These are phyloP conservation scores for Aurelia aurita DNA, from an alignment of 30 jellyfish, hydroid and myxozoan genomes.

Conservation along the genomic window DNA sequence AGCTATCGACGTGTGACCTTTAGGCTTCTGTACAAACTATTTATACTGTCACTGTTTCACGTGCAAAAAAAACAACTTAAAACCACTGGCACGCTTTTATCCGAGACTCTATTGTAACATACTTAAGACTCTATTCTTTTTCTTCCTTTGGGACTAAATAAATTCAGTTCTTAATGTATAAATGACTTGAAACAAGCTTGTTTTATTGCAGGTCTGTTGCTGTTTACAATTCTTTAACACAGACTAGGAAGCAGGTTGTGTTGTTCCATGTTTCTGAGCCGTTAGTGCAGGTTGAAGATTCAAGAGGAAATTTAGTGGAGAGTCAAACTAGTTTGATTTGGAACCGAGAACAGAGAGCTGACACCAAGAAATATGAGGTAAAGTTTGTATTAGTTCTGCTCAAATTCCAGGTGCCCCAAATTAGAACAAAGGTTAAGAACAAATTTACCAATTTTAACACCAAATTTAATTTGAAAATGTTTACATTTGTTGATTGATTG, in stretches of 20 bases:
- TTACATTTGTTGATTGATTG: too few species aligned
- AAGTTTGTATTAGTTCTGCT: not conserved
- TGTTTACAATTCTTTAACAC: conserved; percentile 83
- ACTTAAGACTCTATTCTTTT: too few species aligned
- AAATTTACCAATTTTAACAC: too few species aligned
- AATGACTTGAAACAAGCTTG: not conserved
- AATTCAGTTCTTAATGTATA: not conserved
- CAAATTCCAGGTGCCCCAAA: not conserved
- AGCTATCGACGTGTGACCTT: too few species aligned
- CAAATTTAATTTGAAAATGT: too few species aligned
- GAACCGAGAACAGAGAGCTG: conserved; percentile 51
- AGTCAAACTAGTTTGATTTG: conserved; percentile 82
- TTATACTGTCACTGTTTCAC: too few species aligned
- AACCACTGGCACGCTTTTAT: too few species aligned
- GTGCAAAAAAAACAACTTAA: too few species aligned
- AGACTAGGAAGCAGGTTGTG: conserved; percentile 80
- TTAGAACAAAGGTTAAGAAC: too few species aligned
- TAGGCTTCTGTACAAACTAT: too few species aligned
- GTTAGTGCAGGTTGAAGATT: conserved; percentile 72
- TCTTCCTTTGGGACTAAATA: too few species aligned
- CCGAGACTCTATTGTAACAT: too few species aligned
- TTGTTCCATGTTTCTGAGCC: conserved; percentile 82
- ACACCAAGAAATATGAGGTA: conserved; percentile 34
- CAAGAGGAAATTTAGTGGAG: conserved; percentile 54
- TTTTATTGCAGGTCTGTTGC: conserved; percentile 43